phyloP scores from a whole-genome alignment of 1,140 invertebrate genomes.

The Drosophila teissieri region DNA sequence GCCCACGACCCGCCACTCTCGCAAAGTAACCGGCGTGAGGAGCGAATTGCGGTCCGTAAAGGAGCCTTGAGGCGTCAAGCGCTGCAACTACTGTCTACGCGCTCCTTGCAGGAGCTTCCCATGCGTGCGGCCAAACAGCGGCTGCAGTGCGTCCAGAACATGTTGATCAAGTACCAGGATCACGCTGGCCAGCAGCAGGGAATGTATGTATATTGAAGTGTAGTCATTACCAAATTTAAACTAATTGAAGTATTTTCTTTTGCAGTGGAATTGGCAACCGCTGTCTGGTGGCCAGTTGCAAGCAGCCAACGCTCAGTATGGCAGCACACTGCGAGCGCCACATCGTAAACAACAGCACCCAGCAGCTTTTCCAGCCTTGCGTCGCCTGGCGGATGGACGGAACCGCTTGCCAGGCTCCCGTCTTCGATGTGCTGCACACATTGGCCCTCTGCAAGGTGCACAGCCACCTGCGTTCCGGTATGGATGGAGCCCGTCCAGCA shows the following conservation, averaged over 20 bases:
- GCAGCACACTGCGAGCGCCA: slow-evolving; percentile 94
- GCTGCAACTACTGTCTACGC: slow-evolving; percentile 68
- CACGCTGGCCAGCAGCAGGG: slow-evolving; percentile 56
- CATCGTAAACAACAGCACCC: slow-evolving; percentile 94
- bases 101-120: slow-evolving; percentile 64
- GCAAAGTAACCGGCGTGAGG: slow-evolving; percentile 59
- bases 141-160: slow-evolving; percentile 64
- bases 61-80: slow-evolving; percentile 69
- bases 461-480: slow-evolving; percentile 58
- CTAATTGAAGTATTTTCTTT: neutral
- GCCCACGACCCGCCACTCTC: slow-evolving; percentile 18
- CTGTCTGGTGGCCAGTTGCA: slow-evolving; percentile 63
- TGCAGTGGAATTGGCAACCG: slow-evolving; percentile 60
- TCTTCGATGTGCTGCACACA: slow-evolving; percentile 93
- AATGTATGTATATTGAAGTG: slow-evolving; percentile 56
- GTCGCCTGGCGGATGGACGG: slow-evolving; percentile 95
- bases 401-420: slow-evolving; percentile 94
- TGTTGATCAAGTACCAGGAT: slow-evolving; percentile 73
- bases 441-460: slow-evolving; percentile 93
- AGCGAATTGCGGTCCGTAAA: slow-evolving; percentile 73
- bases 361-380: slow-evolving; percentile 94
- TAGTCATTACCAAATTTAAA: neutral
- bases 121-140: slow-evolving; percentile 66
- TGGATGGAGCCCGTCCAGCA: slow-evolving; percentile 40
- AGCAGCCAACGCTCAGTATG: slow-evolving; percentile 87